Conservation (phyloP, 1,140 invertebrate species). For the Scaptomyza hsui region DNA sequence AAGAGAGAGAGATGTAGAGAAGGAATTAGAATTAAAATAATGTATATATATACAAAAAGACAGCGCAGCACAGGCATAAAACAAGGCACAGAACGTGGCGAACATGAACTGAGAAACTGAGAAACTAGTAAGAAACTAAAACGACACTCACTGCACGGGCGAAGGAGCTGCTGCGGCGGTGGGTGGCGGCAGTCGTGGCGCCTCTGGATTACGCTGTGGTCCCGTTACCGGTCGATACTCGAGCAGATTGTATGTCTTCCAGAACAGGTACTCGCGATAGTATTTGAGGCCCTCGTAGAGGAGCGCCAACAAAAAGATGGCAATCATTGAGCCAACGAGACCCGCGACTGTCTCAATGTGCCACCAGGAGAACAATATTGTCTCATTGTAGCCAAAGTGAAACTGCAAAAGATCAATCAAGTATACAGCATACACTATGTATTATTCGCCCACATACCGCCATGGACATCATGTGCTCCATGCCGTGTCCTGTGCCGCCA, state of each 20-base stretch:
- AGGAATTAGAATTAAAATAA: slow-evolving; percentile 64
- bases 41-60: slow-evolving; percentile 29
- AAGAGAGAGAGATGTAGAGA: slow-evolving; percentile 32
- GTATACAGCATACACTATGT: neutral
- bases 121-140: slow-evolving; percentile 40
- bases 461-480: slow-evolving; percentile 84
- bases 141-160: slow-evolving; percentile 88
- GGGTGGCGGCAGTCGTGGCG: slow-evolving; percentile 62
- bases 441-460: slow-evolving; percentile 48
- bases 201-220: slow-evolving; percentile 87
- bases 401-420: slow-evolving; percentile 86
- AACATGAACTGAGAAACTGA: slow-evolving; percentile 8
- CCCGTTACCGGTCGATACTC: slow-evolving; percentile 89
- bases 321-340: slow-evolving; percentile 92
- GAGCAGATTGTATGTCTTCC: slow-evolving; percentile 90
- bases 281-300: slow-evolving; percentile 97
- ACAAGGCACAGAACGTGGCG: neutral
- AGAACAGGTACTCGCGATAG: slow-evolving; percentile 93
- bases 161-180: slow-evolving; percentile 71
- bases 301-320: slow-evolving; percentile 92
- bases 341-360: slow-evolving; percentile 89
- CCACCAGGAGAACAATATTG: slow-evolving; percentile 92
- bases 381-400: slow-evolving; percentile 90
- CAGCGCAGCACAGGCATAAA: neutral
- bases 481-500: slow-evolving; percentile 64